phyloP scores from a whole-genome alignment of 2,797 vertebrate genomes.

The Picus viridis region DNA sequence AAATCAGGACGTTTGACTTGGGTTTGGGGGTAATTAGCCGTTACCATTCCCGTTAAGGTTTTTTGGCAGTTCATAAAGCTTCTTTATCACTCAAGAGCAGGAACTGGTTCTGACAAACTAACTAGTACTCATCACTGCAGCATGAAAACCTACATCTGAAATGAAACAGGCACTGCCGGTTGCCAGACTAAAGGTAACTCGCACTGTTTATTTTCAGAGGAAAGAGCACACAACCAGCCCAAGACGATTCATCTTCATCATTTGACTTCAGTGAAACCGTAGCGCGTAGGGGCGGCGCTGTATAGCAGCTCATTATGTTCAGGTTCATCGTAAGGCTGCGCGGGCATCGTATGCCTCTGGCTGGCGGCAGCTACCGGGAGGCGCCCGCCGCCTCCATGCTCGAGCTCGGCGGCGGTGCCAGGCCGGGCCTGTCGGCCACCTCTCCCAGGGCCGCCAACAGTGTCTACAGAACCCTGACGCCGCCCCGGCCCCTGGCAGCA shows the following conservation, averaged over 20 bases:
- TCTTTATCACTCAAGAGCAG: accelerated
- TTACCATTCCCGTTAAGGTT: not conserved
- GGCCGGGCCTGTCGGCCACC: no score
- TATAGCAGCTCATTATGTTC: accelerated
- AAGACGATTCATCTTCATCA: accelerated
- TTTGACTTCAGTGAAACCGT: accelerated
- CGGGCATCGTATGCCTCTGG: not conserved
- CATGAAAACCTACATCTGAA: accelerated
- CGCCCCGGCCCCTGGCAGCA: accelerated
- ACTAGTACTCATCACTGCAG: accelerated
- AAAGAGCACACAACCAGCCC: not conserved
- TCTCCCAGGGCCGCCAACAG: no score
- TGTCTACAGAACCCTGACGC: no score
- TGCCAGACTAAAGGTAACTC: not conserved
- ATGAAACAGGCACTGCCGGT: accelerated
- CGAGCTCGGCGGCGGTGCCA: no score
- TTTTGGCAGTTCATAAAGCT: no score
- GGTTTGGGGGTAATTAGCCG: not conserved
- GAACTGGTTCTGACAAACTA: accelerated
- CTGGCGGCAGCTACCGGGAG: not conserved
- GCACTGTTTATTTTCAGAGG: not conserved
- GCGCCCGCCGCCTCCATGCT: no score
- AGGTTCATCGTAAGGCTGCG: accelerated
- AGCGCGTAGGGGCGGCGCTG: accelerated
- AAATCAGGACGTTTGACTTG: accelerated